Evolutionary conservation across 2,113 vertebrate species (phyloP).

Genomic region (Rattus rattus): DNA sequence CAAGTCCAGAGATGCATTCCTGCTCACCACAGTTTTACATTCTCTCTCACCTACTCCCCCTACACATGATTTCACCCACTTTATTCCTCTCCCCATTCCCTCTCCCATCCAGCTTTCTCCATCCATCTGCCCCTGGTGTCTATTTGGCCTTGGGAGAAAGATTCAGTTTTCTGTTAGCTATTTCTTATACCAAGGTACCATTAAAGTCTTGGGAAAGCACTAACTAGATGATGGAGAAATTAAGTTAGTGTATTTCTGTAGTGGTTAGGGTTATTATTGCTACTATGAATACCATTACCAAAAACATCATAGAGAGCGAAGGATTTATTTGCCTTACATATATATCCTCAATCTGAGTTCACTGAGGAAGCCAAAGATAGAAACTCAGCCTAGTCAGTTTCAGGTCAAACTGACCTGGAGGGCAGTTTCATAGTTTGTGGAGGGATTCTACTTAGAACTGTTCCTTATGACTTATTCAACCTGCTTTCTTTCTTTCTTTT

Average conservation of each 20-base stretch:
- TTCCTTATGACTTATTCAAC: background rate
- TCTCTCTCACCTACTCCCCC: too few relatives aligned
- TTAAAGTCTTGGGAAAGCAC: background rate
- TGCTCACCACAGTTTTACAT: too few relatives aligned
- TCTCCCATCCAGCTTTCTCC: too few relatives aligned
- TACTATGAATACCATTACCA: background rate
- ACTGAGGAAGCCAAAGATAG: background rate
- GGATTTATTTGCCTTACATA: background rate
- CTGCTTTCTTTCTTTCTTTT: background rate
- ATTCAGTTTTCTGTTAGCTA: too few relatives aligned
- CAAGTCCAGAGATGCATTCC: too few relatives aligned
- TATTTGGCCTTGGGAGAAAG: too few relatives aligned
- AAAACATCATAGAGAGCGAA: background rate
- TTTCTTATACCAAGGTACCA: background rate
- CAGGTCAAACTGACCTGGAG: too few relatives aligned
- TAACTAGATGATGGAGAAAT: conserved; percentile 9
- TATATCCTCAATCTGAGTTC: background rate
- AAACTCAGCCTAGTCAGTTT: background rate
- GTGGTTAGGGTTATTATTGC: background rate
- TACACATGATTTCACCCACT: too few relatives aligned
- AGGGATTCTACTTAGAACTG: background rate
- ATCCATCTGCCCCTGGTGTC: too few relatives aligned
- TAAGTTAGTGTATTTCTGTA: background rate
- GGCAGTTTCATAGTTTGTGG: background rate
- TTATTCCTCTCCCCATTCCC: too few relatives aligned